Conservation (phyloP, 2,797 vertebrate species). For the Lacerta viridis region DNA sequence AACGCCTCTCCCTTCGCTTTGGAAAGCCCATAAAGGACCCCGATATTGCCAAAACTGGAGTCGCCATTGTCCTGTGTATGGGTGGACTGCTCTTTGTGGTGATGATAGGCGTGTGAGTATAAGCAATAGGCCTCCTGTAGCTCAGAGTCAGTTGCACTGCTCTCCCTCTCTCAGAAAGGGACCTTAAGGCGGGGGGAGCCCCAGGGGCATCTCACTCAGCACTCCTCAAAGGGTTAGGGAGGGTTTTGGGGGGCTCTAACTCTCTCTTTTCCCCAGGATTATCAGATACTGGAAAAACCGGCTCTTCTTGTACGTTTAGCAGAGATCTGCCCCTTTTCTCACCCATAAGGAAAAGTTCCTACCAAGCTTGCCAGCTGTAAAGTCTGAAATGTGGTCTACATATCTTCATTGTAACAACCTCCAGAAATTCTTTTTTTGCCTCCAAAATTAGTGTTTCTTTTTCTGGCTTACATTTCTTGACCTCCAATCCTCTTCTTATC, state of each 20-base stretch:
- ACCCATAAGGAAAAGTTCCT: not conserved
- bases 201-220: not conserved
- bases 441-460: not conserved
- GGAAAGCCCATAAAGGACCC: not conserved
- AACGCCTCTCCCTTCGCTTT: constrained; percentile 36
- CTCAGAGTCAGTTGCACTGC: not conserved
- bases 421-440: not conserved
- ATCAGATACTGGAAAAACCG: constrained; percentile 26
- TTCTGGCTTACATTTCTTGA: not conserved
- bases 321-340: not conserved
- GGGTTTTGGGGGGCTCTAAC: not conserved
- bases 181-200: not conserved
- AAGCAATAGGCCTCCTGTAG: not conserved
- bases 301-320: constrained; percentile 22
- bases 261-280: constrained; percentile 23
- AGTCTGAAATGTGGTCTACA: not conserved
- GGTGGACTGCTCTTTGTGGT: constrained; percentile 28
- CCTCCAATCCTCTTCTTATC: not conserved
- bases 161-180: not conserved
- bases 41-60: not conserved
- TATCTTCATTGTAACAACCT: not conserved
- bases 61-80: constrained; percentile 37
- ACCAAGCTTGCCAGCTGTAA: not conserved
- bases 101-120: constrained; percentile 32
- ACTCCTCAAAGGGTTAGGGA: not conserved